Evolutionary conservation across 2,797 vertebrate genomes (phyloP).

Genomic region (Sebastes oblongus): DNA sequence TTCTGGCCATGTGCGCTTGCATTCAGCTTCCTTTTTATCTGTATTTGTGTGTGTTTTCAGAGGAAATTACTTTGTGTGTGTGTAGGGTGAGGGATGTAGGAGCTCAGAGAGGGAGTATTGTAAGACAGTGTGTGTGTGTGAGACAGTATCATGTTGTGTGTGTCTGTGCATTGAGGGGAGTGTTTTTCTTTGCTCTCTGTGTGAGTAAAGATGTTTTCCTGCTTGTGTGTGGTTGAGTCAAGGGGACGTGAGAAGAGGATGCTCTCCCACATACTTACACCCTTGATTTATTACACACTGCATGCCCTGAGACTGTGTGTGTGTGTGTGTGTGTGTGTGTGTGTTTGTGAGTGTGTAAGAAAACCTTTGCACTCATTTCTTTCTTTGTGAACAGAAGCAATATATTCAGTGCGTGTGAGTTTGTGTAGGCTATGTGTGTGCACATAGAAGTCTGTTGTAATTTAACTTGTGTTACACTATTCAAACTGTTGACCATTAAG

Average conservation of each 20-base stretch:
- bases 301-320: conserved; percentile 28
- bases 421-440: too few relatives aligned
- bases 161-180: conserved; percentile 15
- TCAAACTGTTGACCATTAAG: too few relatives aligned
- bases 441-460: too few relatives aligned
- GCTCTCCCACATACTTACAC: conserved; percentile 50
- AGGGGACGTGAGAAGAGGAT: conserved; percentile 60
- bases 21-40: conserved; percentile 66
- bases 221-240: conserved; percentile 36
- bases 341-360: conserved; percentile 5
- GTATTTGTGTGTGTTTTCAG: conserved; percentile 49
- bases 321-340: conserved; percentile 21
- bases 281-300: conserved; percentile 56
- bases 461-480: too few relatives aligned
- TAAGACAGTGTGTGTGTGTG: conserved; percentile 11
- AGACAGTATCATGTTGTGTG: conserved; percentile 19
- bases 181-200: conserved; percentile 51
- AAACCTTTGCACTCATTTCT: conserved; percentile 17
- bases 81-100: not conserved
- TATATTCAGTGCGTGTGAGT: not conserved
- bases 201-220: conserved; percentile 34
- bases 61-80: conserved; percentile 47
- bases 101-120: conserved; percentile 22
- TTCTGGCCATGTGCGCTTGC: conserved; percentile 53
- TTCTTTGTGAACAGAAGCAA: conserved; percentile 14